Evolutionary conservation across 2,113 vertebrate species (phyloP), one percentile per base, ranked within the genome.

Genomic region (Formicarius rufipectus): DNA sequence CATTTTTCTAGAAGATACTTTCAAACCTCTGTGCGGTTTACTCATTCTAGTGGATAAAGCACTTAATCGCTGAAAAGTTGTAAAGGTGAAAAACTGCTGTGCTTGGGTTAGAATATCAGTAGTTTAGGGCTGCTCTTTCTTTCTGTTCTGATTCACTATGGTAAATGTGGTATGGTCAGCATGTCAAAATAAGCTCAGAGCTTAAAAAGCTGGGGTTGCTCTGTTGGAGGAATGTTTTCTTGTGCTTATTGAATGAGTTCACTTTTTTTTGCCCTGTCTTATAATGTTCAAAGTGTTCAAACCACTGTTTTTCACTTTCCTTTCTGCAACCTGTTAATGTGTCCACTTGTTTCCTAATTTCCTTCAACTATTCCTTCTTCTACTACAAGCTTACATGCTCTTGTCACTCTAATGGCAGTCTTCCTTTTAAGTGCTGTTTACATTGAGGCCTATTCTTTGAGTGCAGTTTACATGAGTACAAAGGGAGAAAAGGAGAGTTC

Each of bases 191-290:
- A 60, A 77, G 12, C 17, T 24, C 42, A 39, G 37, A 56, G 30
- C 40, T 73, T 35, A 68, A 74, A 53, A 86, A 44, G 5, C 16
- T 56, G 7, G 18, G 47, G 23, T 77, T 56, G 25, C 27, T 58
- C 6, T 45, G 10, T 28, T 58, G 22, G 9, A 53, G 14, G 21
- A 44, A 22, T 31, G 7, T 12, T 14, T 14, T 52, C 58, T 52
- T 7, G 0, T 83, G 44, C 37, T 35, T 47, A 22, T 9, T 77
- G 30, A 9, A 12, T 35, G 37, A 74, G 6, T 77, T 24, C 21
- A 75, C 25, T 0, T 0, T 3, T n/a, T 67, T 77, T 40, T 40
- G 3, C 40, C 13, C 2, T 2, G 1, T 73, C 24, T 50, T 53
- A n/a, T n/a, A n/a, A n/a, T n/a, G n/a, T n/a, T n/a, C n/a, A n/a